Conservation (phyloP, 2,888 invertebrate genomes). For the Drosophila kambysellisi region DNA sequence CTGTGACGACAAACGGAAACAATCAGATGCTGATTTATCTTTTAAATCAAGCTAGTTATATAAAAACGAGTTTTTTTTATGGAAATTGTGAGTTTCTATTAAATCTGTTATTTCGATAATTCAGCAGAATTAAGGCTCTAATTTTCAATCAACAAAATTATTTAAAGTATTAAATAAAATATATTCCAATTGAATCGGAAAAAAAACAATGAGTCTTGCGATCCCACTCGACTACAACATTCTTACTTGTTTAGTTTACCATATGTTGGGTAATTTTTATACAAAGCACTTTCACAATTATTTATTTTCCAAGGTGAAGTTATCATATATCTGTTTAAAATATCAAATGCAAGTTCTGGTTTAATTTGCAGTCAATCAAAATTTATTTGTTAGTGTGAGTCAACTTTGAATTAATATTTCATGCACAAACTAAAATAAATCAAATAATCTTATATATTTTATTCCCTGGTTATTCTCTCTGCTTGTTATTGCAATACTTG, state of each 20-base stretch:
- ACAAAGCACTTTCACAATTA: background rate
- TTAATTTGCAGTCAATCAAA: background rate
- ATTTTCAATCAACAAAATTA: background rate
- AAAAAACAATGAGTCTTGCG: background rate
- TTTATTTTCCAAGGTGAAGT: background rate
- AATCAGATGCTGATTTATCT: conserved; percentile 14
- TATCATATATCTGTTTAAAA: background rate
- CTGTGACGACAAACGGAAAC: background rate
- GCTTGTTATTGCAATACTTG: conserved; percentile 6
- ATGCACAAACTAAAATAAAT: conserved; percentile 27
- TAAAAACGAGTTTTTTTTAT: background rate
- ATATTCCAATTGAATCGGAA: background rate
- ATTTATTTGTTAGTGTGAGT: background rate
- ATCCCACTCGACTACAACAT: background rate
- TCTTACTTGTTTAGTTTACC: background rate
- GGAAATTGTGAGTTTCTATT: background rate
- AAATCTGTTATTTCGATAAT: background rate
- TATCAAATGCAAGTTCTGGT: background rate
- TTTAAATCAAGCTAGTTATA: background rate
- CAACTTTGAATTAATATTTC: conserved; percentile 14
- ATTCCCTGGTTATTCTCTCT: conserved; percentile 2
- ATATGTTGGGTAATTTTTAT: background rate
- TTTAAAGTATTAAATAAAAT: background rate
- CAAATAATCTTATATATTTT: background rate
- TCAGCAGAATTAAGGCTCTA: background rate